These are phyloP conservation scores for Borostomias antarcticus DNA, from an alignment of 2,797 vertebrate species.

Conservation along the genomic window DNA sequence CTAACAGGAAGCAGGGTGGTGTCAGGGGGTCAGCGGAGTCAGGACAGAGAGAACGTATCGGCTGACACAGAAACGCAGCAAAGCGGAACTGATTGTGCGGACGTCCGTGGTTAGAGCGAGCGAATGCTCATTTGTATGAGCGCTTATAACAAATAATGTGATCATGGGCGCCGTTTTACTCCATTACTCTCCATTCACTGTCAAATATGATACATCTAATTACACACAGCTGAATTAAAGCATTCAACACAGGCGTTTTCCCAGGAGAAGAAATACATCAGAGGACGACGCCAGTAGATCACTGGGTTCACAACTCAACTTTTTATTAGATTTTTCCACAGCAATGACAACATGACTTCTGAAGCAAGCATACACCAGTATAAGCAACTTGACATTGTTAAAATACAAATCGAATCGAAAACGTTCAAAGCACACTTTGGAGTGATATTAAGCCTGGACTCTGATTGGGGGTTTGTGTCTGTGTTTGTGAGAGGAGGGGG, in stretches of 20 bases:
- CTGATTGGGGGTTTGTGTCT: conserved; percentile 14
- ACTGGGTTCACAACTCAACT: conserved; percentile 22
- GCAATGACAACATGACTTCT: conserved; percentile 28
- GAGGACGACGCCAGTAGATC: no score
- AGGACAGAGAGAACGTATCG: conserved; percentile 11
- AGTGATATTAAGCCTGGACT: conserved; percentile 20
- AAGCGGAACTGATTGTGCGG: not conserved
- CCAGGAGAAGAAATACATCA: no score
- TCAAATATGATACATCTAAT: no score
- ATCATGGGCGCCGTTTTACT: no score
- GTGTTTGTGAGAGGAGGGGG: conserved; percentile 28
- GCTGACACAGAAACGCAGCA: not conserved
- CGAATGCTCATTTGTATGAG: no score
- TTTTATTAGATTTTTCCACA: conserved; percentile 21
- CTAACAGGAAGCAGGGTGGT: conserved; percentile 23
- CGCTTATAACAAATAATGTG: no score
- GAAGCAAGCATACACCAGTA: conserved; percentile 13
- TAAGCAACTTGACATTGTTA: not conserved
- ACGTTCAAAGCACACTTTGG: not conserved
- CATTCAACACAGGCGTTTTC: no score
- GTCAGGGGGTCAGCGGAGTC: conserved; percentile 21
- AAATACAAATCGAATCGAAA: not conserved
- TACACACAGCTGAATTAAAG: no score
- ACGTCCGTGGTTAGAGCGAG: no score
- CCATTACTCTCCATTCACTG: no score